Evolutionary conservation across 2,797 vertebrate species (phyloP), one percentile per base, ranked within the genome.

Genomic region (Gymnodraco acuticeps): DNA sequence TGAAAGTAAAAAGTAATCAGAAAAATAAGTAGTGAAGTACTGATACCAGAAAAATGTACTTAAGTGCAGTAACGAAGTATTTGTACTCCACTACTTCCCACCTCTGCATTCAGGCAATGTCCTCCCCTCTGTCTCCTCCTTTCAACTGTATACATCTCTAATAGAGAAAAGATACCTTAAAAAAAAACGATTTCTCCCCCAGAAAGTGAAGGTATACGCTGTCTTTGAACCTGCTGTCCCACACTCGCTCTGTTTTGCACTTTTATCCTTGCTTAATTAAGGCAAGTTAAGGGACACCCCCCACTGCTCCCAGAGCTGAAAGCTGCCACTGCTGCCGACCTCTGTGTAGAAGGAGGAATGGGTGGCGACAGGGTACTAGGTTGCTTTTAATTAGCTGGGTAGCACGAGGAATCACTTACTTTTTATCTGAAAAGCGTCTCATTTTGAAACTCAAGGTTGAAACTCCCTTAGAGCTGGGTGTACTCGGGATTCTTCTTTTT

Each of bases 221-320:
- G 41, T 41, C 16, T 75, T 75, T 80, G 45, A 61, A 52, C 41
- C 46, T 71, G 60, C 61, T 56, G 11, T 48, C 68, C 47, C 54
- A 64, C 50, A 61, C 15, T 48, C 12, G 19, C 58, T 73, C 70
- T 62, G 71, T 67, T 16, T 53, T 76, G 62, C 54, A 67, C 55
- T 71, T 85, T 76, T 53, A 65, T 86, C 73, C 76, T 62, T 53
- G 52, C 87, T 86, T 88, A 89, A 91, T 88, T 88, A 89, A 88
- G 63, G 75, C 59, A 48, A 82, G 75, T 74, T 33, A 60, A 78
- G 85, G 75, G 80, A 89, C 62, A 71, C 86, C 85, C 81, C 88
- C 79, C 61, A 46, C 64, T 70, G 83, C 65, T 87, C 46, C 15
- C 61, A 20, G 41, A 59, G 74, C 82, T 65, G 80, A 70, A 64